These are phyloP conservation scores for Diarsia dahlii DNA, from an alignment of 2,888 invertebrate species.

Conservation along the genomic window DNA sequence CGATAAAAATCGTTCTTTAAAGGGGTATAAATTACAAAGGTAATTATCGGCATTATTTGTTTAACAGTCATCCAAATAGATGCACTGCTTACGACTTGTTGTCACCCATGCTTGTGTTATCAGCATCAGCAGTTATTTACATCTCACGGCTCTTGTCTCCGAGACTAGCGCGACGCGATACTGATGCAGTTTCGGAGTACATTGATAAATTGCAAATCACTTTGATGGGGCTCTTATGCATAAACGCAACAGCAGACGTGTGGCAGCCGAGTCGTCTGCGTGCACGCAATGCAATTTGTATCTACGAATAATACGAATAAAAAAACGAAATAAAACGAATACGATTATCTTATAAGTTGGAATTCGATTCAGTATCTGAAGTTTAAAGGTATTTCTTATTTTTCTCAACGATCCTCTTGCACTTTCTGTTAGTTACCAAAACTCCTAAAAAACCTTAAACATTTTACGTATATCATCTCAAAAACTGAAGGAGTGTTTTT, in stretches of 20 bases:
- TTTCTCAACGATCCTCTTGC: not conserved
- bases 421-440: not conserved
- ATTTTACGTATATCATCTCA: not conserved
- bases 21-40: conserved; percentile 33
- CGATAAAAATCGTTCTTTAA: conserved; percentile 23
- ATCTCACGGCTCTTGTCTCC: conserved; percentile 14
- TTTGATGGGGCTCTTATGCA: conserved; percentile 43
- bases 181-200: conserved; percentile 29
- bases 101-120: conserved; percentile 33
- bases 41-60: conserved; percentile 39
- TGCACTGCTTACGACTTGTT: conserved; percentile 6
- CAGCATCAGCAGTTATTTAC: conserved; percentile 40
- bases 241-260: conserved; percentile 45
- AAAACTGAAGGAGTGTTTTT: conserved; percentile 3
- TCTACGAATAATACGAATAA: too few relatives aligned
- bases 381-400: conserved; percentile 5
- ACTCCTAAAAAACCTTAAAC: not conserved
- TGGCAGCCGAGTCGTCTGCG: conserved; percentile 36
- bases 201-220: conserved; percentile 47
- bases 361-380: conserved; percentile 18
- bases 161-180: conserved; percentile 8
- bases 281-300: conserved; percentile 53
- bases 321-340: conserved; percentile 51
- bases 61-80: conserved; percentile 15
- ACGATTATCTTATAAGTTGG: conserved; percentile 23